A percentile compares a stretch with the other conserved stretches of the same genome.
Evolutionary conservation across 1,140 invertebrate genomes (phyloP).

Genomic region (Venturia canescens): DNA sequence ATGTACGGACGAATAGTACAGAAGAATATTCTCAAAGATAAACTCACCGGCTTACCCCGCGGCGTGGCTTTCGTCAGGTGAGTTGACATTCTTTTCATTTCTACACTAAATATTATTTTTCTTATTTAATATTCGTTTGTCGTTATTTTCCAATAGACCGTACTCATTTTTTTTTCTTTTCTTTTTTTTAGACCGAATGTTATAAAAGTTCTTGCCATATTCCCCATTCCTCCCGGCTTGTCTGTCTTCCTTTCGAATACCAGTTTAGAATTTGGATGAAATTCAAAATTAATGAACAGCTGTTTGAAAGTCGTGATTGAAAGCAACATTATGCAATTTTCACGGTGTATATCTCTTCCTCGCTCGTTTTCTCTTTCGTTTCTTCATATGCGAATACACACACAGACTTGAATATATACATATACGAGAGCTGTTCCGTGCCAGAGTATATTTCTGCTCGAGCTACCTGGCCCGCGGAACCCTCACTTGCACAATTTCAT

Average conservation of each 20-base stretch:
- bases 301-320: slow-evolving; percentile 48
- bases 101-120: neutral
- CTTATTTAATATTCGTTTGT: neutral
- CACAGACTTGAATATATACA: neutral
- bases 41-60: slow-evolving; percentile 89
- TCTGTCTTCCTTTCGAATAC: neutral
- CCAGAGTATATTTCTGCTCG: slow-evolving; percentile 69
- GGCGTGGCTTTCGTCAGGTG: slow-evolving; percentile 96
- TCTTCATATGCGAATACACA: slow-evolving; percentile 3
- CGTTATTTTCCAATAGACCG: neutral
- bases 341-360: slow-evolving; percentile 29
- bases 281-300: slow-evolving; percentile 54
- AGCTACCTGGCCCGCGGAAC: slow-evolving; percentile 45
- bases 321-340: slow-evolving; percentile 61
- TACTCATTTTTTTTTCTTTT: neutral
- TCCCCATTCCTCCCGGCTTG: neutral
- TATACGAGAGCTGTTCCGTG: slow-evolving; percentile 57
- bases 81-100: slow-evolving; percentile 56
- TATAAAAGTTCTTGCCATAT: neutral
- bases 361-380: neutral
- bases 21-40: slow-evolving; percentile 92
- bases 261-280: slow-evolving; percentile 54
- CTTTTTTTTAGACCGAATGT: neutral
- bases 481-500: slow-evolving; percentile 62
- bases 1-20: slow-evolving; percentile 93